Base-by-base conservation (phyloP, 64 coral and sea anemone genomes). In the Montipora sp. region DNA sequence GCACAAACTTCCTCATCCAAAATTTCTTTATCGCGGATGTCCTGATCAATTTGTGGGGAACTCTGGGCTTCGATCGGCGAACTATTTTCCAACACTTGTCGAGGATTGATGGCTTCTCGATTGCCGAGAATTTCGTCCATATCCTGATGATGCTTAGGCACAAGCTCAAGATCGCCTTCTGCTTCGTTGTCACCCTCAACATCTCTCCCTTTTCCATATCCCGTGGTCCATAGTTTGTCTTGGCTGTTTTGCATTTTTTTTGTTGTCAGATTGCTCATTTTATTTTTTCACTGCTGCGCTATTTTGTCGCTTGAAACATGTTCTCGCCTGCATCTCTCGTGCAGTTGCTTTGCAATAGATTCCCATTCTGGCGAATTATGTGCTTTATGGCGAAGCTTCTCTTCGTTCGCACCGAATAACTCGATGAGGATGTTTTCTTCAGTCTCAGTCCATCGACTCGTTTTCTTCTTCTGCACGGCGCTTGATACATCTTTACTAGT, bases 21-120 rank as follows among this genome's bases (percentile, higher is more conserved):
- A 77, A 77, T 77, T 77, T 77, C 45, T 77, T 77, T 77, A 14
- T 77, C 75, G 11, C 44, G 75, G 44, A 77, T 77, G 75, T 77
- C 75, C 45, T 77, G 75, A 77, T 55, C 51, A 55, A 55, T 55
- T 55, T 55, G 9, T 55, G 51, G 51, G 51, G 51, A 63, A 63
- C 59, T 63, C 3, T 63, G 59, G 59, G 59, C 59, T 63, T 63
- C 59, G 59, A 63, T 63, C 14, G 59, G 59, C 59, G 6, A 63
- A 63, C 59, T 63, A 63, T 5, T 63, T 63, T 63, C 59, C 59
- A 63, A 63, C 14, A 63, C 9, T 2, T 63, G 14, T 63, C 59
- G 0, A 14, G 59, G 59, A 63, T 11, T 63, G 59, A 63, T 63
- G 59, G 59, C 59, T 63, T 63, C 59, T 63, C 14, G 59, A 63